A percentile compares a stretch with the other conserved stretches of the same genome.
These are phyloP conservation scores for Lasioglossum villosulum DNA, from an alignment of 2,888 invertebrate species.

Conservation along the genomic window DNA sequence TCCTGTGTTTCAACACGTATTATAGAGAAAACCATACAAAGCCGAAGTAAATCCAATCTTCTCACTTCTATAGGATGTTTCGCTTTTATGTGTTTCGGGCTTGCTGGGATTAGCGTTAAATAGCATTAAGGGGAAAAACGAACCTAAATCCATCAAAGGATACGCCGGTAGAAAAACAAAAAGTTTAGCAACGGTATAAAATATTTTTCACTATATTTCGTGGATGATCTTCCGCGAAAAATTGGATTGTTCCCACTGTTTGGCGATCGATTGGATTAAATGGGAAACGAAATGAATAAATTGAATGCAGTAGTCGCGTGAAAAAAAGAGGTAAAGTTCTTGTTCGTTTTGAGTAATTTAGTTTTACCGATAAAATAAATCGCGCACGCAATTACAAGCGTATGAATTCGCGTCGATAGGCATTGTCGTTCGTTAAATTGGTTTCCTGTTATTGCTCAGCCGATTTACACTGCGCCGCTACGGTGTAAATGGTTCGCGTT, in stretches of 20 bases:
- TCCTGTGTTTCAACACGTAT: too few relatives aligned
- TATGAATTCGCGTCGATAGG: not conserved
- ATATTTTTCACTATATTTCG: not conserved
- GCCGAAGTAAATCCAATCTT: too few relatives aligned
- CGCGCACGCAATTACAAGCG: not conserved
- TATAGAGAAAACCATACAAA: too few relatives aligned
- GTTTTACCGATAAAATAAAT: not conserved
- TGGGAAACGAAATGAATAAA: not conserved
- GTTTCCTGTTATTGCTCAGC: slow-evolving; percentile 17
- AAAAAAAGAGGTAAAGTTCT: not conserved
- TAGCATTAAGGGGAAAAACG: not conserved
- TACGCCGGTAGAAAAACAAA: not conserved
- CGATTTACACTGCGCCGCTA: not conserved
- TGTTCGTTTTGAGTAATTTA: not conserved
- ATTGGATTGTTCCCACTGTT: not conserved
- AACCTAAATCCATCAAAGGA: not conserved
- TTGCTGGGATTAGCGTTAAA: too few relatives aligned
- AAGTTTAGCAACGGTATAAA: not conserved
- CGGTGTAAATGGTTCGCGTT: not conserved
- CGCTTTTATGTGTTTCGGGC: too few relatives aligned
- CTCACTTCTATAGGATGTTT: too few relatives aligned
- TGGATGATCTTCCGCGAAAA: not conserved
- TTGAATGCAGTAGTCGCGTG: not conserved
- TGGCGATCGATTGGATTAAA: not conserved
- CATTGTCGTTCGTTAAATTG: not conserved